Conservation (phyloP, 2,797 vertebrate genomes). For the Carduelis carduelis region DNA sequence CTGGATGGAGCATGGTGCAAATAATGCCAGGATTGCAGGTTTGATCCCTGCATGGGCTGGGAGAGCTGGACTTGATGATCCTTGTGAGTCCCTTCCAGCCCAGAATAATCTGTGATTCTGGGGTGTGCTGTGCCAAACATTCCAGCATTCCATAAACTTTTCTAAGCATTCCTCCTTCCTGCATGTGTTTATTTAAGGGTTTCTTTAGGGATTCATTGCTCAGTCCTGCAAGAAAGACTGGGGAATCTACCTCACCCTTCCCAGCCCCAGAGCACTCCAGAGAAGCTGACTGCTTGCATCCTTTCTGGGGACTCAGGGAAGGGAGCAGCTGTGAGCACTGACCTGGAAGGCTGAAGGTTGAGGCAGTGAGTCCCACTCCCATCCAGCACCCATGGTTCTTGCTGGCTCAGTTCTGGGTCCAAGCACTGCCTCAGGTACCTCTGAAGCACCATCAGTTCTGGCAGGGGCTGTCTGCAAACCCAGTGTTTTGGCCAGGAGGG, state of each 20-base stretch:
- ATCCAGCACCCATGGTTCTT: not conserved
- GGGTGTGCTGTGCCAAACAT: rapidly evolving
- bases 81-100: not conserved
- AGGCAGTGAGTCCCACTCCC: not conserved
- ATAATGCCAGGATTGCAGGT: not conserved
- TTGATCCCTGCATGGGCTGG: not conserved
- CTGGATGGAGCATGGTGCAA: not conserved
- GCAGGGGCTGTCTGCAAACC: not conserved
- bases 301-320: not conserved
- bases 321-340: not conserved
- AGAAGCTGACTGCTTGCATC: not conserved
- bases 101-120: not conserved
- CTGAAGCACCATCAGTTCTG: not conserved
- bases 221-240: not conserved
- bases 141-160: not conserved
- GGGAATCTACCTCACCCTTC: not conserved
- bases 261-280: not conserved
- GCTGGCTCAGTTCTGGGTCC: not conserved
- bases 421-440: not conserved
- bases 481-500: not conserved
- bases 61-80: not conserved
- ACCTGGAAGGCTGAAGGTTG: rapidly evolving
- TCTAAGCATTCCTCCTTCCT: not conserved
- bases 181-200: not conserved
- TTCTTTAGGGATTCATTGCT: not conserved